phyloP scores from a whole-genome alignment of 2,888 invertebrate species.

The Phanerotoma sp. region DNA sequence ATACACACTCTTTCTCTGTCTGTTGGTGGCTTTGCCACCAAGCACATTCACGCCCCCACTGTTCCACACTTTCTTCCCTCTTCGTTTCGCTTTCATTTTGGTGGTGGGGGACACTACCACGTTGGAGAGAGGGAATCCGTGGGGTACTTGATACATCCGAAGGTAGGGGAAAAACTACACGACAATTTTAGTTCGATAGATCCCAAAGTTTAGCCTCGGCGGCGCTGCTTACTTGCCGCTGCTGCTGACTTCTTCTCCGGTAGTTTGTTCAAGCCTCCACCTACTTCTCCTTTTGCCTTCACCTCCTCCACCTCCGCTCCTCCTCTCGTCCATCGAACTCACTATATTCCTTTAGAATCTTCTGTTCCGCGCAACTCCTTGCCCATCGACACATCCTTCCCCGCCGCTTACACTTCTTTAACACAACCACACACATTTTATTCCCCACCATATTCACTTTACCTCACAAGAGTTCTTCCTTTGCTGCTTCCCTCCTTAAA shows the following conservation, averaged over 20 bases:
- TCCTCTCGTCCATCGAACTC: conserved; percentile 44
- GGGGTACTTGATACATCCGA: conserved; percentile 7
- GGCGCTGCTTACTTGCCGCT: conserved; percentile 55
- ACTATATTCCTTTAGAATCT: conserved; percentile 47
- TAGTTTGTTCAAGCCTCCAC: conserved; percentile 52
- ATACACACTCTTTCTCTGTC: conserved; percentile 26
- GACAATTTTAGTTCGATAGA: conserved; percentile 57
- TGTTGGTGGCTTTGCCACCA: background rate
- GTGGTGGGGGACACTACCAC: conserved; percentile 15
- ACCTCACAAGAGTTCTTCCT: conserved; percentile 24
- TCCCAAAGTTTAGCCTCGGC: conserved; percentile 54
- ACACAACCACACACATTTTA: conserved; percentile 35
- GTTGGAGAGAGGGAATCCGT: conserved; percentile 22
- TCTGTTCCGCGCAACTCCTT: conserved; percentile 53
- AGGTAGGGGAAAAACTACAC: conserved; percentile 50
- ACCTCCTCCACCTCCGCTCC: conserved; percentile 50
- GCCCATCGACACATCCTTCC: conserved; percentile 40
- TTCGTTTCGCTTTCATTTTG: conserved; percentile 20
- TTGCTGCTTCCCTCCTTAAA: conserved; percentile 54
- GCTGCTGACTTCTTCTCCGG: conserved; percentile 55
- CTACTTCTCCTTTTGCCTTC: conserved; percentile 33
- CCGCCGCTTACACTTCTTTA: conserved; percentile 30
- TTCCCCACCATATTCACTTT: conserved; percentile 50
- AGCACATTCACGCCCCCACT: conserved; percentile 5
- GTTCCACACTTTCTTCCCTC: conserved; percentile 26